Evolutionary conservation across 2,888 invertebrate genomes (phyloP), one percentile per base, ranked within the genome.

Genomic region (Criorhina ranunculi): DNA sequence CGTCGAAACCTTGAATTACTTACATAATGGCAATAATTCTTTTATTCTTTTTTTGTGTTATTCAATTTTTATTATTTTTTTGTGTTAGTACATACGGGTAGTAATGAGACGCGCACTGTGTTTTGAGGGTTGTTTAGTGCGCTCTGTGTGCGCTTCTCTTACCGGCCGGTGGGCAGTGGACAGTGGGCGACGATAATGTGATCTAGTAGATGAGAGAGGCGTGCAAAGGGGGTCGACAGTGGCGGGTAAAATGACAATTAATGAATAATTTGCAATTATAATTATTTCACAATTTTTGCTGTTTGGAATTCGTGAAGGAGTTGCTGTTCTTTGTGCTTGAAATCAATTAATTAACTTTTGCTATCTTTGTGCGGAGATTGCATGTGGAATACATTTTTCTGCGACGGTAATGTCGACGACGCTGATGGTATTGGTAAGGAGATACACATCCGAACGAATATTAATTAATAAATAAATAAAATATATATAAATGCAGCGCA

Each of bases 341-440:
- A 83, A 79, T 83, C 79, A 83, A 69, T 79, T 79, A 79, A 83
- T 83, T 83, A 79, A 83, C 24, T 57, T 77, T 72, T 66, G 66
- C 72, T 82, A 82, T 82, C 77, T 77, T 55, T 60, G 17, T 51
- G 72, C 60, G 72, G 60, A 72, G 82, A 82, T 77, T 82, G 82
- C 82, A 82, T 72, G 72, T 29, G 72, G 59, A 70, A 46, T 75
- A 62, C 31, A 37, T 35, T 62, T 40, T 33, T 51, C 24, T 53
- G 49, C n/a, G 40, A 42, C 35, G 33, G 31, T 46, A 33, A 46
- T 24, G 9, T 12, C 42, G 31, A 51, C 19, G 42, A 40, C 40
- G 6, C 57, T 51, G 17, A 17, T 31, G 37, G 44, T 80, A 29
- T 53, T 44, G 40, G 33, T 60, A 57, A 24, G 17, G 29, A 57